Conservation (phyloP, 2,797 vertebrate species). For the Tadarida brasiliensis region DNA sequence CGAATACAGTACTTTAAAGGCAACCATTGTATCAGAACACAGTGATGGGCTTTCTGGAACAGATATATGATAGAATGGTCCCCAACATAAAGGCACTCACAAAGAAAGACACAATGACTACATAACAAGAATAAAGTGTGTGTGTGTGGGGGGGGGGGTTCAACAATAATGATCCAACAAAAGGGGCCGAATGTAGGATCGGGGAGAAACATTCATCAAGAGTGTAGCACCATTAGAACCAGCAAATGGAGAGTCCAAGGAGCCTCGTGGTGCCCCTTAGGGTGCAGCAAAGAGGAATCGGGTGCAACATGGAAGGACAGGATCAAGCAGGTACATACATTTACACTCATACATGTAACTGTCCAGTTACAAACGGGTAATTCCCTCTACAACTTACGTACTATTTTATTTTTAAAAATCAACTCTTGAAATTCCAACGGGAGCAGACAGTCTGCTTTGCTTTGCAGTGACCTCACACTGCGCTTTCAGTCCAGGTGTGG, state of each 20-base stretch:
- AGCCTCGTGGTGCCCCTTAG: background rate
- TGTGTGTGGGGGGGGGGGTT: fast-evolving
- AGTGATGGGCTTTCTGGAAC: background rate
- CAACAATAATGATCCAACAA: background rate
- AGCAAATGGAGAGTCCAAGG: background rate
- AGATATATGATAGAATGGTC: background rate
- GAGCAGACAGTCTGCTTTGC: conserved; percentile 81
- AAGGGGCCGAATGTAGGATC: background rate
- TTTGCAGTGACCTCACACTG: conserved; percentile 85
- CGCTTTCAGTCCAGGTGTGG: conserved; percentile 87
- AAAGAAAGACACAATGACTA: background rate
- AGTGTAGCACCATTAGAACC: background rate
- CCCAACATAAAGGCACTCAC: background rate
- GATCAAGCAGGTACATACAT: background rate
- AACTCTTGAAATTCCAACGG: conserved; percentile 60
- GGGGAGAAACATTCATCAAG: background rate
- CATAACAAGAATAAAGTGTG: background rate
- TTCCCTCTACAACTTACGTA: background rate
- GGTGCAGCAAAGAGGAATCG: background rate
- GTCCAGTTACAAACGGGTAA: conserved; percentile 25
- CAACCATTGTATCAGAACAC: background rate
- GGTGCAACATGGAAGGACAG: background rate
- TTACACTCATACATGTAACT: background rate
- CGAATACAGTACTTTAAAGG: background rate
- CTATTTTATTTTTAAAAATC: conserved; percentile 45